Evolutionary conservation across 2,888 invertebrate species (phyloP).

Genomic region (Drymonia ruficornis): DNA sequence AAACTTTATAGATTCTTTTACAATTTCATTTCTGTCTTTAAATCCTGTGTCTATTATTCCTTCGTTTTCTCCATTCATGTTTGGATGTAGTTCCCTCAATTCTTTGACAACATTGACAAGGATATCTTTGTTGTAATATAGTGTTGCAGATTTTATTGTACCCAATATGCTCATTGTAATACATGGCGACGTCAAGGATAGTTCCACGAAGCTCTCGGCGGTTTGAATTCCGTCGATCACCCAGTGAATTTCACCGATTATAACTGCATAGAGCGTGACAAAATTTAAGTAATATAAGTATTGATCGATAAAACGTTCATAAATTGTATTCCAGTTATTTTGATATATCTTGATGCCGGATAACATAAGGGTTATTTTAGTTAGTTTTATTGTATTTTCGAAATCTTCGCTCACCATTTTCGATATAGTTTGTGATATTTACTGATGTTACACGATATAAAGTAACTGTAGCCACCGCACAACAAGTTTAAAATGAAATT

Average conservation of each 20-base stretch:
- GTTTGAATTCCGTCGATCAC: conserved; percentile 49
- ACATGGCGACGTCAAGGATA: conserved; percentile 58
- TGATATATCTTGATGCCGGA: conserved; percentile 53
- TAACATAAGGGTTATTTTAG: conserved; percentile 46
- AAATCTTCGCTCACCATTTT: conserved; percentile 30
- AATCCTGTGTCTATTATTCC: conserved; percentile 5
- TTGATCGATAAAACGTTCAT: conserved; percentile 35
- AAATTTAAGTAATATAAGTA: conserved; percentile 51
- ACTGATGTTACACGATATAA: too few species aligned
- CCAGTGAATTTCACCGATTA: conserved; percentile 58
- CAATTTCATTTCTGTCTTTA: conserved; percentile 33
- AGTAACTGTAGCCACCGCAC: too few species aligned
- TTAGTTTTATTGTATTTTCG: conserved; percentile 44
- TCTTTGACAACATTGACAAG: conserved; percentile 45
- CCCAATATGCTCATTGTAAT: conserved; percentile 52
- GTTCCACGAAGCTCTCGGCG: conserved; percentile 53
- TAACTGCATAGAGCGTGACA: conserved; percentile 50
- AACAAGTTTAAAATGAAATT: too few species aligned
- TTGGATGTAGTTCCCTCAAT: conserved; percentile 54
- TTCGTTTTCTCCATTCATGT: conserved; percentile 14
- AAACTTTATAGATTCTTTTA: conserved; percentile 42
- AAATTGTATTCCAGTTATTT: conserved; percentile 15
- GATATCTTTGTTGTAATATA: conserved; percentile 47
- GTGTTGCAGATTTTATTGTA: conserved; percentile 49
- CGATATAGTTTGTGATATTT: too few species aligned